These are phyloP conservation scores for Eutolmus rufibarbis DNA, from an alignment of 2,888 invertebrate species.

Conservation along the genomic window DNA sequence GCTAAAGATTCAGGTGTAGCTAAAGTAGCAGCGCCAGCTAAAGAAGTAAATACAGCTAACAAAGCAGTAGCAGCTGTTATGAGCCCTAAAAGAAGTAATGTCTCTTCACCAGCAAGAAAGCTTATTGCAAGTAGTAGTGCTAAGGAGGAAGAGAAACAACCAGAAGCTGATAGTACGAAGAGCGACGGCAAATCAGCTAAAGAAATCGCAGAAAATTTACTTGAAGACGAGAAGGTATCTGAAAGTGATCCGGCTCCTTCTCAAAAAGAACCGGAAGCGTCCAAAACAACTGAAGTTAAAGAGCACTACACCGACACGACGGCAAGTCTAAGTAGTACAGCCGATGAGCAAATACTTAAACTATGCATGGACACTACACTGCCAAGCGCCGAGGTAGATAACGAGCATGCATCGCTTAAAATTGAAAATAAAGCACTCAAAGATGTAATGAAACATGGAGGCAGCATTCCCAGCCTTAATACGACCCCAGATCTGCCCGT, in stretches of 20 bases:
- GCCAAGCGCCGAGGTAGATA: background rate
- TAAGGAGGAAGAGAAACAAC: background rate
- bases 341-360: conserved; percentile 28
- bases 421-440: conserved; percentile 46
- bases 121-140: background rate
- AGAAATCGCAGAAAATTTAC: background rate
- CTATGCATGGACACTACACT: conserved; percentile 10
- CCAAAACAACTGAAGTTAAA: background rate
- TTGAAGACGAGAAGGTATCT: background rate
- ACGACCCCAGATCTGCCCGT: conserved; percentile 39
- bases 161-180: background rate
- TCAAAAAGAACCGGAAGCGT: background rate
- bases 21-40: background rate
- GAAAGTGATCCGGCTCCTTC: background rate
- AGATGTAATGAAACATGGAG: conserved; percentile 47
- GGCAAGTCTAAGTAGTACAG: conserved; percentile 20
- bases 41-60: background rate
- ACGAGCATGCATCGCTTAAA: background rate
- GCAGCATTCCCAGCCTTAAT: conserved; percentile 47
- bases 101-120: background rate
- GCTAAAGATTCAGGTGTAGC: background rate
- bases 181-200: background rate
- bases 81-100: background rate
- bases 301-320: background rate
- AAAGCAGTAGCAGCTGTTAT: background rate